Evolutionary conservation across 92 coral and sea anemone species (phyloP).

Genomic region (Porites cylindrica): DNA sequence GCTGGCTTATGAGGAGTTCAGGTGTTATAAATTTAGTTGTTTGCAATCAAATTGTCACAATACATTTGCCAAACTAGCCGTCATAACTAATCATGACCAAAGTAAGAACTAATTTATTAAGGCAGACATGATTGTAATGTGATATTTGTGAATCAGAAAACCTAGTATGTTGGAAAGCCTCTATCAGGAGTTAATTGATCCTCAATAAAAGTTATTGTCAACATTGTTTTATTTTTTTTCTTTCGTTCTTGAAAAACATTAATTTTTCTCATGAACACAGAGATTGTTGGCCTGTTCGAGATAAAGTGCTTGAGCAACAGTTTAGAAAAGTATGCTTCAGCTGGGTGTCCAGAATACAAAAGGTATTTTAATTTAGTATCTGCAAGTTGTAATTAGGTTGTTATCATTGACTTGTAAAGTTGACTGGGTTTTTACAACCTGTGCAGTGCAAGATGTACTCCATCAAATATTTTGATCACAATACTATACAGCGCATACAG

Average conservation of each 20-base stretch:
- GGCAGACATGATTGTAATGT: too few relatives aligned
- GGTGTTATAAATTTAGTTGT: constrained; percentile 48
- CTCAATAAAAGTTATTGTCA: background rate
- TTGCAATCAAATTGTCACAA: too few relatives aligned
- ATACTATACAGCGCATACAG: too few relatives aligned
- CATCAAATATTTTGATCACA: too few relatives aligned
- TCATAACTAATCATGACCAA: too few relatives aligned
- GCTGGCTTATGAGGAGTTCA: constrained; percentile 93
- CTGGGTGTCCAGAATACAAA: constrained; percentile 87
- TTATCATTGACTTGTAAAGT: background rate
- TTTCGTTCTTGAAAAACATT: background rate
- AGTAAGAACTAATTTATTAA: too few relatives aligned
- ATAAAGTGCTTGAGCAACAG: constrained; percentile 90
- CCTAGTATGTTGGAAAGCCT: too few relatives aligned
- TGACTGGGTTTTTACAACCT: background rate
- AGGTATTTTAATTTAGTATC: constrained; percentile 53
- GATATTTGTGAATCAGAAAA: too few relatives aligned
- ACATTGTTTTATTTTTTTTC: background rate
- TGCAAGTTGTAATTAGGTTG: background rate
- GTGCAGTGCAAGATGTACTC: background rate
- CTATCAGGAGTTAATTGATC: too few relatives aligned
- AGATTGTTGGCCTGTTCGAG: constrained; percentile 96
- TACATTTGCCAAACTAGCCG: too few relatives aligned
- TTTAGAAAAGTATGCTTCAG: constrained; percentile 92
- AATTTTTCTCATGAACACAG: constrained; percentile 42